Evolutionary conservation across 2,113 vertebrate genomes (phyloP).

Genomic region (Lepidiolamprologus cunningtoni): DNA sequence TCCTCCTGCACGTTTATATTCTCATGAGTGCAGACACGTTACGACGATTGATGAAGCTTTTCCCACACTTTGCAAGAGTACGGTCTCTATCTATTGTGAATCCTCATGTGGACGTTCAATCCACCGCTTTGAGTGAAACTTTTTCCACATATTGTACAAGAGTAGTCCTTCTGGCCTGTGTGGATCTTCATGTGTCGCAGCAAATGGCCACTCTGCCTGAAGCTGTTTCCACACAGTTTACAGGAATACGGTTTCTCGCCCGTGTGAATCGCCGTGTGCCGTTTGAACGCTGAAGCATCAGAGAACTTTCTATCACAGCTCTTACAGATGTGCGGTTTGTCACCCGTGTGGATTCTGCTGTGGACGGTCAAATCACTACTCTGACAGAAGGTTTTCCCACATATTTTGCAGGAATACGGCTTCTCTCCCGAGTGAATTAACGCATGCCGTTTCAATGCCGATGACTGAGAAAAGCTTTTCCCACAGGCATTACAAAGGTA

Average conservation of each 20-base stretch:
- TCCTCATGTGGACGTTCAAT: not conserved
- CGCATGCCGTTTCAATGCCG: not conserved
- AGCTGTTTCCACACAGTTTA: not conserved
- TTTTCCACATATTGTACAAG: not conserved
- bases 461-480: not conserved
- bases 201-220: not conserved
- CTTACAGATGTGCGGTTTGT: not conserved
- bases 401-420: not conserved
- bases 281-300: not conserved
- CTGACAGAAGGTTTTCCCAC: not conserved
- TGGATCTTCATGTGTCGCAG: not conserved
- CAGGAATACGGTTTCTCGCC: not conserved
- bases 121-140: not conserved
- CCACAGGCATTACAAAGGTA: not conserved
- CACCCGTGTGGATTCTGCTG: not conserved
- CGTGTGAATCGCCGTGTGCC: not conserved
- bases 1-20: not conserved
- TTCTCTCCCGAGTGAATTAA: not conserved
- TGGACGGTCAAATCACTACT: not conserved
- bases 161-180: not conserved
- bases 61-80: not conserved
- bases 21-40: accelerated
- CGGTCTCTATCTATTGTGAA: not conserved
- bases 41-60: accelerated
- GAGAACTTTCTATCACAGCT: not conserved